Evolutionary conservation across 2,888 invertebrate species (phyloP).

Genomic region (Oxyteleia sp.): DNA sequence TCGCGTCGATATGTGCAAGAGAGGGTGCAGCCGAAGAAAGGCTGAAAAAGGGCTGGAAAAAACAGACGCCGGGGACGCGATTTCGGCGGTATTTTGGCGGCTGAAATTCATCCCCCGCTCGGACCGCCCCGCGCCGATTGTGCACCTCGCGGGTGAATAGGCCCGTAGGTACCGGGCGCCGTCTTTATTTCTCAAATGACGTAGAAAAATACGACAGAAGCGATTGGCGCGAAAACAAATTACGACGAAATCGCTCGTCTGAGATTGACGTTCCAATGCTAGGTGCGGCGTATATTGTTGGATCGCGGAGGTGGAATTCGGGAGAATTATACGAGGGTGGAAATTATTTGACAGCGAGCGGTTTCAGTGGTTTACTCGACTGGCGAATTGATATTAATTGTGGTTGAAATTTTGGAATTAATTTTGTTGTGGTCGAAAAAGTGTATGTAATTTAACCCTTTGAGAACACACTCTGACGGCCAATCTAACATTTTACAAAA

Average conservation of each 20-base stretch:
- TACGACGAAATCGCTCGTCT: constrained; percentile 76
- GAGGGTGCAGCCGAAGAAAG: constrained; percentile 31
- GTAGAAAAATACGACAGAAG: constrained; percentile 62
- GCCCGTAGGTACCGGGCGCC: constrained; percentile 51
- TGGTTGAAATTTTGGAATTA: too few species aligned
- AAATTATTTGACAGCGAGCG: constrained; percentile 50
- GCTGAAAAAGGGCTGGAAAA: constrained; percentile 31
- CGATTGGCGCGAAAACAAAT: constrained; percentile 68
- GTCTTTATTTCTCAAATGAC: constrained; percentile 64
- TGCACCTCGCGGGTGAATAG: constrained; percentile 39
- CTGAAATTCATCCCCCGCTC: constrained; percentile 6
- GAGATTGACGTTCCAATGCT: constrained; percentile 85
- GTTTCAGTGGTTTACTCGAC: constrained; percentile 20
- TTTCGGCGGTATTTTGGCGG: constrained; percentile 38
- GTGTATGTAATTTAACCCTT: too few species aligned
- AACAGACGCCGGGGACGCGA: constrained; percentile 25
- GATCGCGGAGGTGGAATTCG: constrained; percentile 31
- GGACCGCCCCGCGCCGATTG: too few species aligned
- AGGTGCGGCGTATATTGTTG: too few species aligned
- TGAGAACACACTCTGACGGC: too few species aligned
- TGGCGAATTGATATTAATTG: constrained; percentile 12
- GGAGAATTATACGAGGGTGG: constrained; percentile 27
- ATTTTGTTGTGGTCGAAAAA: too few species aligned
- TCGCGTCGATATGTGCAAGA: constrained; percentile 60
- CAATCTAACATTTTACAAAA: too few species aligned